Percentiles rank a stretch among this genome's conserved stretches.
phyloP scores from a whole-genome alignment of 2,888 invertebrate genomes.

The Diadromus collaris region DNA sequence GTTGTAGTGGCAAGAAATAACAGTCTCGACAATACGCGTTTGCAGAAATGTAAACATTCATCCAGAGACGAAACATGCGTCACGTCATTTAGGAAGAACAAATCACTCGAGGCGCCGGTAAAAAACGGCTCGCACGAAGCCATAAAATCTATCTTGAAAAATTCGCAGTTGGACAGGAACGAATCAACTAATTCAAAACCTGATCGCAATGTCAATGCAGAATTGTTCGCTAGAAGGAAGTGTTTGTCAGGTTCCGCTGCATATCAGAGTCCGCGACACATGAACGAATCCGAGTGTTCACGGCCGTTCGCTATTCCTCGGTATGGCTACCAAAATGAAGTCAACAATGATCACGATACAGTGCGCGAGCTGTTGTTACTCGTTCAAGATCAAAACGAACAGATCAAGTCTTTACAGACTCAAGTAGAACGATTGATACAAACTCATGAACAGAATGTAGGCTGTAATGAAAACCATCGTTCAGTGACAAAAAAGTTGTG shows the following conservation, averaged over 20 bases:
- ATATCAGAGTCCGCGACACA: slow-evolving; percentile 3
- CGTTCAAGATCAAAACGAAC: slow-evolving; percentile 86
- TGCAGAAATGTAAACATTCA: not conserved
- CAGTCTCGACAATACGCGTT: not conserved
- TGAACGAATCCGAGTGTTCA: not conserved
- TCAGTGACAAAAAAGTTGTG: slow-evolving; percentile 30
- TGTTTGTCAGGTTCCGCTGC: not conserved
- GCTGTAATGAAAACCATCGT: slow-evolving; percentile 44
- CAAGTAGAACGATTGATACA: slow-evolving; percentile 84
- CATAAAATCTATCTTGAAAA: slow-evolving; percentile 47
- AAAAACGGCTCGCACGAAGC: slow-evolving; percentile 35
- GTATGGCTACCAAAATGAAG: slow-evolving; percentile 36
- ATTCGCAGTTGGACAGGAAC: slow-evolving; percentile 7
- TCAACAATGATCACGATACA: slow-evolving; percentile 69
- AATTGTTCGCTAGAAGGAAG: slow-evolving; percentile 7
- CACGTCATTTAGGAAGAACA: not conserved
- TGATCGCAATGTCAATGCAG: slow-evolving; percentile 12
- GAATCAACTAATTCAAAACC: not conserved
- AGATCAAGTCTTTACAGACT: slow-evolving; percentile 84
- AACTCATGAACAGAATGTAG: slow-evolving; percentile 66
- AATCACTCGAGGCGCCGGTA: not conserved
- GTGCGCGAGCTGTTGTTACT: slow-evolving; percentile 83
- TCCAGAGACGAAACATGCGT: slow-evolving; percentile 14
- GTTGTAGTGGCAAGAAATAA: not conserved
- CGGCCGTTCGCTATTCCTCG: slow-evolving; percentile 1